A percentile compares a stretch with the other conserved stretches of the same genome.
These are phyloP conservation scores for Cherax destructor DNA, from an alignment of 1,140 invertebrate genomes.

Conservation along the genomic window DNA sequence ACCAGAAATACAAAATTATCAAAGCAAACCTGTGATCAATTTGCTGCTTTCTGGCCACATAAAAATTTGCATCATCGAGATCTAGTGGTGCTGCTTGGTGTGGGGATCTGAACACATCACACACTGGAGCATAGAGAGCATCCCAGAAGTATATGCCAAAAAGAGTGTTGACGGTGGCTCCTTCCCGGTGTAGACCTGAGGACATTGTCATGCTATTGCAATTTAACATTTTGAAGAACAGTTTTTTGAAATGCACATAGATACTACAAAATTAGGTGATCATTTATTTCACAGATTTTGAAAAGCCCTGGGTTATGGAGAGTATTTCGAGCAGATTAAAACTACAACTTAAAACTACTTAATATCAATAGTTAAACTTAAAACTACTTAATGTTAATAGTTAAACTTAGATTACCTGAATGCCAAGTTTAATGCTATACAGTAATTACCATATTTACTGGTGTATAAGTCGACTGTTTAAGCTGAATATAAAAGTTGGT, in stretches of 20 bases:
- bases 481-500: too few species aligned
- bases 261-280: slow-evolving; percentile 6
- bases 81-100: slow-evolving; percentile 85
- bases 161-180: slow-evolving; percentile 80
- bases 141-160: slow-evolving; percentile 87
- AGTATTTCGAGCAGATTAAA: too few species aligned
- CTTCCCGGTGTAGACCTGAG: slow-evolving; percentile 83
- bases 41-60: slow-evolving; percentile 78
- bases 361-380: too few species aligned
- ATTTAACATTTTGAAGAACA: neutral
- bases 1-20: neutral
- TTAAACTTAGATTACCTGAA: too few species aligned
- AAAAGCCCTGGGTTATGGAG: too few species aligned
- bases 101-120: slow-evolving; percentile 82
- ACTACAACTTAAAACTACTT: too few species aligned
- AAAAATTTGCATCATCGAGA: slow-evolving; percentile 81
- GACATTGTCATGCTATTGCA: slow-evolving; percentile 72
- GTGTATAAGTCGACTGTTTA: too few species aligned
- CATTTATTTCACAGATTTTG: too few species aligned
- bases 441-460: too few species aligned
- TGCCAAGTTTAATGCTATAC: too few species aligned
- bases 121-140: slow-evolving; percentile 81
- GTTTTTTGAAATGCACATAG: slow-evolving; percentile 24
- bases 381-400: too few species aligned
- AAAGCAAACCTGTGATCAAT: slow-evolving; percentile 77